Percentiles rank a stretch among this genome's conserved stretches.
phyloP scores from a whole-genome alignment of 2,888 invertebrate genomes.

The Aleiodes testaceus region DNA sequence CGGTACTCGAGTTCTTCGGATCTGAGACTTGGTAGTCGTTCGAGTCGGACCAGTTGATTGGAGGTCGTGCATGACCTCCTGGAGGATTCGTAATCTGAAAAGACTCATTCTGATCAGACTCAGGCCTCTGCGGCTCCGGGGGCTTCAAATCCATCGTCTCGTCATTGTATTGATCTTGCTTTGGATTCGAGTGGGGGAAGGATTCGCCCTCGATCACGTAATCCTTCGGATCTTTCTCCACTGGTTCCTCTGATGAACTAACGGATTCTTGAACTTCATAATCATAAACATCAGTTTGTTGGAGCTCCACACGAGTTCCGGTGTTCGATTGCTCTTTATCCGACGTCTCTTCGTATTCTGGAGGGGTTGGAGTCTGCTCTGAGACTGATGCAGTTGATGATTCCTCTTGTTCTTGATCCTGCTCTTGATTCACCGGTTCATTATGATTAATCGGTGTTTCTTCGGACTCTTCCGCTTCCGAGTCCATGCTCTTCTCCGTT shows the following conservation, averaged over 20 bases:
- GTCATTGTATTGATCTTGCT: conserved; percentile 43
- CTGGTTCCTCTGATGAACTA: background rate
- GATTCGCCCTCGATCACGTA: conserved; percentile 60
- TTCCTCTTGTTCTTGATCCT: background rate
- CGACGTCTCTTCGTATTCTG: background rate
- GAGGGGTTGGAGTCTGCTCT: background rate
- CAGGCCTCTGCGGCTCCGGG: conserved; percentile 45
- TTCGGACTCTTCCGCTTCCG: conserved; percentile 49
- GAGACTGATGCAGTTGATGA: background rate
- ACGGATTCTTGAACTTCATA: background rate
- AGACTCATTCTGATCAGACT: background rate
- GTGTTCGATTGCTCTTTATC: background rate
- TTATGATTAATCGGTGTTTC: conserved; percentile 50
- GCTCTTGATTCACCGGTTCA: conserved; percentile 19
- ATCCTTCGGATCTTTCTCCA: conserved; percentile 40
- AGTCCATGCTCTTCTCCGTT: conserved; percentile 49
- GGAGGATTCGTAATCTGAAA: conserved; percentile 30
- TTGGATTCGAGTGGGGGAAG: conserved; percentile 42
- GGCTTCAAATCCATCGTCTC: conserved; percentile 63
- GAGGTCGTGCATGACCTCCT: conserved; percentile 43
- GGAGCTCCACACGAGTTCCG: background rate
- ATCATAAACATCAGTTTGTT: conserved; percentile 9
- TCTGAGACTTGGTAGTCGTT: background rate
- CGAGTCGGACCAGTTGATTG: conserved; percentile 13
- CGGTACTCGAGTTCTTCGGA: conserved; percentile 24